A percentile compares a stretch with the other conserved stretches of the same genome.
Conservation (phyloP, 2,113 vertebrate genomes). For the Mionectes macconnelli region DNA sequence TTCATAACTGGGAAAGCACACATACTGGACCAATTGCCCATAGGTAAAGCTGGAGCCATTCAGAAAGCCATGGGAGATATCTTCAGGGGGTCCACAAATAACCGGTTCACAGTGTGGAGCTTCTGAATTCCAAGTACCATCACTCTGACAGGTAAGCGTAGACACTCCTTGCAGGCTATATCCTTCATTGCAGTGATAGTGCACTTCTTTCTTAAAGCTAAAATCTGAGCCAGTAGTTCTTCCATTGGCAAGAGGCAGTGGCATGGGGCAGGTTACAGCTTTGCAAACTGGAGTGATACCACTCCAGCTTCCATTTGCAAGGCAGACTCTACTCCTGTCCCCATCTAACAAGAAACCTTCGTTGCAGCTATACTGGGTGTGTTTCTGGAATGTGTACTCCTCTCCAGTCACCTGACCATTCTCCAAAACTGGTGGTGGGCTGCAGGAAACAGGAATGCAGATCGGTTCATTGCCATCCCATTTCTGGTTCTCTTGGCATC, state of each 20-base stretch:
- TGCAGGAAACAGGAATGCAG: conserved; percentile 85
- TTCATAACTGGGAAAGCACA: conserved; percentile 89
- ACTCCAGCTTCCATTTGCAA: conserved; percentile 89
- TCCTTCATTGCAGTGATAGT: conserved; percentile 84
- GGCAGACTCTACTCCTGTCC: conserved; percentile 78
- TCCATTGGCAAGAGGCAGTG: conserved; percentile 72
- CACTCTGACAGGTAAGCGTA: conserved; percentile 76
- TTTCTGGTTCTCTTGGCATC: conserved; percentile 80
- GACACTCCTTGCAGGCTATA: conserved; percentile 78
- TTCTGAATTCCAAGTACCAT: conserved; percentile 86
- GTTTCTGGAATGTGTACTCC: conserved; percentile 78
- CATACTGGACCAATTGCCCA: conserved; percentile 82
- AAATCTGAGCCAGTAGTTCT: conserved; percentile 78
- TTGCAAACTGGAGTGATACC: conserved; percentile 76
- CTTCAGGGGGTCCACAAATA: conserved; percentile 86
- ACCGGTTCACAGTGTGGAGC: conserved; percentile 81
- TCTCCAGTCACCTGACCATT: conserved; percentile 78
- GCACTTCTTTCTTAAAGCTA: conserved; percentile 77
- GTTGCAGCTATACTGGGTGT: conserved; percentile 78
- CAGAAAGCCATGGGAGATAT: conserved; percentile 87
- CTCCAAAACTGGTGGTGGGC: conserved; percentile 72
- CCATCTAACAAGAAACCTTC: conserved; percentile 85
- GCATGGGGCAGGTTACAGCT: conserved; percentile 78
- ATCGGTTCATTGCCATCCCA: conserved; percentile 85
- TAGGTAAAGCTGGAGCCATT: conserved; percentile 88